phyloP scores from a whole-genome alignment of 2,113 vertebrate genomes.

The Lonchura striata region DNA sequence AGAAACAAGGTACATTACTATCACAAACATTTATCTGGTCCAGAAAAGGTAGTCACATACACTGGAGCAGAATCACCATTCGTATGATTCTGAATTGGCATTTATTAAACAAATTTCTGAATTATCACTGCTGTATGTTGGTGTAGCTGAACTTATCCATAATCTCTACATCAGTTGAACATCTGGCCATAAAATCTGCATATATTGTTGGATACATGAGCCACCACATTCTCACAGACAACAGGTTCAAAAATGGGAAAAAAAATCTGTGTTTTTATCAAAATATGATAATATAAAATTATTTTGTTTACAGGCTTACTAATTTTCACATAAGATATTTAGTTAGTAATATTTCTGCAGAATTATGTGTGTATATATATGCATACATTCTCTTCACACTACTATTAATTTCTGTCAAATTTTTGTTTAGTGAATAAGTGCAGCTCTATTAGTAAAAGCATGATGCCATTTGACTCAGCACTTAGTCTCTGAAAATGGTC shows the following conservation, averaged over 20 bases:
- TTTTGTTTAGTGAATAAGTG: background rate
- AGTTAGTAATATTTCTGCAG: background rate
- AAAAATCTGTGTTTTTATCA: background rate
- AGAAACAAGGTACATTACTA: background rate
- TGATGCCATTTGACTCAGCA: background rate
- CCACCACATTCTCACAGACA: background rate
- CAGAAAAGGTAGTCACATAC: background rate
- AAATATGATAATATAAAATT: background rate
- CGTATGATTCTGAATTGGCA: background rate
- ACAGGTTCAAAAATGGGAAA: background rate
- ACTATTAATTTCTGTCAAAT: background rate
- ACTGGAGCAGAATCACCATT: background rate
- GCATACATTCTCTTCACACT: background rate
- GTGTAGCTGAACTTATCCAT: background rate
- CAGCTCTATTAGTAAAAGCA: background rate
- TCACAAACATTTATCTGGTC: background rate
- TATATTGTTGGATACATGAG: background rate
- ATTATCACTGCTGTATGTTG: background rate
- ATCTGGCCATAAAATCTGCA: background rate
- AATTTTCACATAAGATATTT: background rate
- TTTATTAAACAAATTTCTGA: background rate
- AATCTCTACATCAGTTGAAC: background rate
- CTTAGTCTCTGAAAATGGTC: background rate
- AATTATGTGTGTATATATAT: background rate
- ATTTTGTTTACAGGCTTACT: background rate